Conservation (phyloP, 2,888 invertebrate species). For the Hypolimnas misippus region DNA sequence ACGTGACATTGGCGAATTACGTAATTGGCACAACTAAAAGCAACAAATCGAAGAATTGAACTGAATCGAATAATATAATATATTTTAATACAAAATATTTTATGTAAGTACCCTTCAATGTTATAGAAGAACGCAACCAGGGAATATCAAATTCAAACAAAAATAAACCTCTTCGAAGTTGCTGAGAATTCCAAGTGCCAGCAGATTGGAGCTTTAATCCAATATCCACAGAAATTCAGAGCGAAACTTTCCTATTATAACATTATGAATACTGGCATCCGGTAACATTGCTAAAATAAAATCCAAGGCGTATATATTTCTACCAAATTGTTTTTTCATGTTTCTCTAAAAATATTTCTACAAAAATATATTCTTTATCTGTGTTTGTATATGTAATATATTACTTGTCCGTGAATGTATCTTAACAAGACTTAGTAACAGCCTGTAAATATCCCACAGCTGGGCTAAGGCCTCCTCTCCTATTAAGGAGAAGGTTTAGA, state of each 20-base stretch:
- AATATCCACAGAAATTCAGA: conserved; percentile 35
- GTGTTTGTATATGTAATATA: too few relatives aligned
- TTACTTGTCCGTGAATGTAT: too few relatives aligned
- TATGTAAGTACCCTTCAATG: neutral
- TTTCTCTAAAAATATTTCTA: neutral
- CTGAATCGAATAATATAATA: too few relatives aligned
- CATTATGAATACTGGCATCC: conserved; percentile 62
- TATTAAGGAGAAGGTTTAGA: too few relatives aligned
- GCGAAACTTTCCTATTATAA: conserved; percentile 71
- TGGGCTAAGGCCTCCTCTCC: too few relatives aligned
- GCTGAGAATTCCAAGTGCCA: conserved; percentile 22
- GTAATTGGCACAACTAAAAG: too few relatives aligned
- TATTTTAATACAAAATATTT: too few relatives aligned
- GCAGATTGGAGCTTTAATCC: conserved; percentile 33
- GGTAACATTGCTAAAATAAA: conserved; percentile 49
- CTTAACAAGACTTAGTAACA: too few relatives aligned
- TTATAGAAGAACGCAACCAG: neutral
- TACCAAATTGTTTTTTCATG: neutral
- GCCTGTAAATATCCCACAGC: too few relatives aligned
- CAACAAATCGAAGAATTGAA: too few relatives aligned
- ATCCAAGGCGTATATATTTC: conserved; percentile 16
- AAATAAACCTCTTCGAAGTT: conserved; percentile 16
- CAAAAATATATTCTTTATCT: neutral
- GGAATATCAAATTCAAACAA: conserved; percentile 7
- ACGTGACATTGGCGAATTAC: too few relatives aligned